phyloP scores from a whole-genome alignment of 92 coral and sea anemone species.

The Parazoanthus atlanticus region DNA sequence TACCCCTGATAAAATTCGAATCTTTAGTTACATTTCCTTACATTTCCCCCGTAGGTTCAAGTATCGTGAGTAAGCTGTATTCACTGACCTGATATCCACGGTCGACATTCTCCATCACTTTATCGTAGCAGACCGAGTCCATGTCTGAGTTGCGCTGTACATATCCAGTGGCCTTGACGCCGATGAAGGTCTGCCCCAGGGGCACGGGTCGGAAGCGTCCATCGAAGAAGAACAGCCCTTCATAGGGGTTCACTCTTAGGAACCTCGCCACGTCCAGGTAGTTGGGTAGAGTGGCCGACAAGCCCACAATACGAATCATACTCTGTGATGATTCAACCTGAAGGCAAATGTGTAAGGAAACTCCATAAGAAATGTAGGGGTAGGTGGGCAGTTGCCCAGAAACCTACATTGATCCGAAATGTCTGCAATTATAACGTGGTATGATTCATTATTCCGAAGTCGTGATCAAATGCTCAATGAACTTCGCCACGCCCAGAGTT shows the following conservation, averaged over 20 bases:
- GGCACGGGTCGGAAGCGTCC: slow-evolving; percentile 95
- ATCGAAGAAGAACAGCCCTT: slow-evolving; percentile 95
- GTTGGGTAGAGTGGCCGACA: slow-evolving; percentile 97
- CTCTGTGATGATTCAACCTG: slow-evolving; percentile 94
- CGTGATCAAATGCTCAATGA: too few relatives aligned
- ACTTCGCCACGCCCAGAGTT: too few relatives aligned
- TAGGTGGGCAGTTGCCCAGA: too few relatives aligned
- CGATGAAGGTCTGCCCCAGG: slow-evolving; percentile 93
- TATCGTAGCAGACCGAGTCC: slow-evolving; percentile 94
- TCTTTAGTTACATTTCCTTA: too few relatives aligned
- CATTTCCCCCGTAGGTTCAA: too few relatives aligned
- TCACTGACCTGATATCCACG: slow-evolving; percentile 90
- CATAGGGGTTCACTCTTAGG: slow-evolving; percentile 84
- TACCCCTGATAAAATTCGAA: too few relatives aligned
- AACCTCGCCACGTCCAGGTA: slow-evolving; percentile 92
- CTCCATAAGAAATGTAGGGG: background rate
- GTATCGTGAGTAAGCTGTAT: too few relatives aligned
- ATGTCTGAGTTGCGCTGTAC: slow-evolving; percentile 87
- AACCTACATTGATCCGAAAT: too few relatives aligned
- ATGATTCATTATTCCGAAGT: too few relatives aligned
- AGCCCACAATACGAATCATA: slow-evolving; percentile 97
- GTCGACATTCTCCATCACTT: slow-evolving; percentile 86
- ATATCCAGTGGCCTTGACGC: slow-evolving; percentile 77
- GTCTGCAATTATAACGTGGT: background rate
- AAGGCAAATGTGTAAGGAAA: slow-evolving; percentile 45